phyloP scores from a whole-genome alignment of 2,113 vertebrate genomes.

The Rhombomys opimus region DNA sequence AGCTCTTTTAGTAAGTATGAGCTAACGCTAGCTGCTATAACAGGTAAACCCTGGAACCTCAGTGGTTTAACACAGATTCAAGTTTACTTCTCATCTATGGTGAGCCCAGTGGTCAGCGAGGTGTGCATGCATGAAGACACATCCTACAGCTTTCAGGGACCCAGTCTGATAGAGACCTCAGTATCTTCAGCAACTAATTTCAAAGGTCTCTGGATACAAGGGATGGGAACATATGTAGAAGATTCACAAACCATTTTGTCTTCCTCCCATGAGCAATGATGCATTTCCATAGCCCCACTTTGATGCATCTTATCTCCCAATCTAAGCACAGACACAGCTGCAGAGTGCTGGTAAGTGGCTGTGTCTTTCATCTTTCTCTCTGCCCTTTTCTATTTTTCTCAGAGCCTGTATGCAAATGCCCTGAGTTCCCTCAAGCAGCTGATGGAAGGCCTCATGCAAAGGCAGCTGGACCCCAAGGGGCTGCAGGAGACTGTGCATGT shows the following conservation, averaged over 20 bases:
- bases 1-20: background rate
- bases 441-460: constrained; percentile 70
- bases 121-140: too few species aligned
- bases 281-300: background rate
- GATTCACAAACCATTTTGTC: background rate
- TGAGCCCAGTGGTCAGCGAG: background rate
- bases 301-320: background rate
- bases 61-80: background rate
- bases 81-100: background rate
- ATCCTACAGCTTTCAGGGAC: background rate
- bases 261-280: background rate
- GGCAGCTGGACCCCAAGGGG: constrained; percentile 74
- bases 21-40: background rate
- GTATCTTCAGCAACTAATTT: background rate
- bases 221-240: background rate
- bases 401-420: constrained; percentile 33
- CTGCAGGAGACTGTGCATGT: constrained; percentile 75
- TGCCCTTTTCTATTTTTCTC: background rate
- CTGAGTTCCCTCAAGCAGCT: constrained; percentile 33
- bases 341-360: background rate
- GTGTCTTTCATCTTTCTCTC: background rate
- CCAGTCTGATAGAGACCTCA: background rate
- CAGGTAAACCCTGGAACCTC: background rate
- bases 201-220: background rate
- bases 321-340: background rate